Evolutionary conservation across 2,113 vertebrate species (phyloP).

Genomic region (Pholis gunnellus): DNA sequence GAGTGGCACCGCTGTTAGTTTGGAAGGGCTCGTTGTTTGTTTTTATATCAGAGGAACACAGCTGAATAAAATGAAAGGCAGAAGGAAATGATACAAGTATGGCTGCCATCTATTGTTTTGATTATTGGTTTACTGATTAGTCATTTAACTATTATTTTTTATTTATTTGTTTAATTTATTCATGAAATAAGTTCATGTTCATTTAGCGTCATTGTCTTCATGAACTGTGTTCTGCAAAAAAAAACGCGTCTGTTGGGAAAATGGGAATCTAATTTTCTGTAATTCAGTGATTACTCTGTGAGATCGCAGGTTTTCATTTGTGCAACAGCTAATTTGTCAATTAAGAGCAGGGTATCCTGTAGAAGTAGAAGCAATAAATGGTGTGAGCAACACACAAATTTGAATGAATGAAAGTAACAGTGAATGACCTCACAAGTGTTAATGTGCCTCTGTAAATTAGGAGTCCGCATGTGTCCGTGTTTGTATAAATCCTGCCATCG

Average conservation of each 20-base stretch:
- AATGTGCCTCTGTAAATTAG: conserved; percentile 49
- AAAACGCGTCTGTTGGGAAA: neutral
- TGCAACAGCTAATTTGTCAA: neutral
- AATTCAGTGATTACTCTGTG: neutral
- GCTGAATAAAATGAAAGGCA: neutral
- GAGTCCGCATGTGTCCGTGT: conserved; percentile 17
- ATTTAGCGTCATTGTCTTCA: neutral
- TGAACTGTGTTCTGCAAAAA: neutral
- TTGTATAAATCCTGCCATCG: conserved; percentile 31
- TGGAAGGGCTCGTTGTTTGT: neutral
- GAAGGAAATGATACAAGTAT: neutral
- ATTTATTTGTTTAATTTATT: too few species aligned
- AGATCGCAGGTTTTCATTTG: neutral
- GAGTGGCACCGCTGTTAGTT: conserved; percentile 9
- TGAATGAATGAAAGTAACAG: conserved; percentile 20
- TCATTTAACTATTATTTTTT: neutral
- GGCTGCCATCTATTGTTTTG: neutral
- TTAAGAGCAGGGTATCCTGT: neutral
- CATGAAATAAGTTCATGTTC: neutral
- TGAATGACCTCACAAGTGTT: conserved; percentile 48
- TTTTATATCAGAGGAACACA: conserved; percentile 7
- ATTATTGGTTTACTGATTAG: neutral
- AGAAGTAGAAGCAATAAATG: neutral
- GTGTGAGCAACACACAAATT: neutral
- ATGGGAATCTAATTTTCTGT: neutral